A percentile compares a stretch with the other conserved stretches of the same genome.
Evolutionary conservation across 2,888 invertebrate genomes (phyloP).

Genomic region (Globia sparganii): DNA sequence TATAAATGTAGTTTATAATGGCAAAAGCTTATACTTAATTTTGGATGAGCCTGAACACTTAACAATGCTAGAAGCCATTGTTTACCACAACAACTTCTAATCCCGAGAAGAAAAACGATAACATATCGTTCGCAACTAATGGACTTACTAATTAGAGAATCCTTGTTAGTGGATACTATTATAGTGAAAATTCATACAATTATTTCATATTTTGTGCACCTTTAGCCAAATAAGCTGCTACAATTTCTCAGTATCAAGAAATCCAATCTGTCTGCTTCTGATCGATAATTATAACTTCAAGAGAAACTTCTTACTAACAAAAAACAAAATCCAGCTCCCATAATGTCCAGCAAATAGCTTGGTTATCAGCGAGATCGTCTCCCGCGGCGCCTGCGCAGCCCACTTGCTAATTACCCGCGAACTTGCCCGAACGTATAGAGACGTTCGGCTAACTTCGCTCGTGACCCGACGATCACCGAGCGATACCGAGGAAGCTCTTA

Average conservation of each 20-base stretch:
- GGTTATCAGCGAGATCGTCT: constrained; percentile 59
- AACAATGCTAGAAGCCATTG: neutral
- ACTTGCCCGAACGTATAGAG: constrained; percentile 60
- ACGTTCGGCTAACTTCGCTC: constrained; percentile 63
- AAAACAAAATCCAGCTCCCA: constrained; percentile 43
- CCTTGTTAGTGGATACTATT: too few species aligned
- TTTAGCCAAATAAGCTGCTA: neutral
- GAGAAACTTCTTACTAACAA: constrained; percentile 33
- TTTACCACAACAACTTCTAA: neutral
- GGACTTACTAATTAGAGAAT: neutral
- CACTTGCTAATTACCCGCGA: constrained; percentile 74
- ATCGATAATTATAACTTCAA: constrained; percentile 3
- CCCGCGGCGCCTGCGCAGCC: constrained; percentile 71
- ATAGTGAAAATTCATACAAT: neutral
- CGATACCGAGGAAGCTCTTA: constrained; percentile 59
- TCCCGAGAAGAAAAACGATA: neutral
- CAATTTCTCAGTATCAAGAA: neutral
- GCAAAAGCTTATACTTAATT: neutral
- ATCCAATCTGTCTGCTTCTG: neutral
- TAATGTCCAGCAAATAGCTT: constrained; percentile 61
- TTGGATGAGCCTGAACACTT: neutral
- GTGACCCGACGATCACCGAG: constrained; percentile 66
- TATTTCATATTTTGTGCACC: neutral
- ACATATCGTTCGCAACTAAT: neutral
- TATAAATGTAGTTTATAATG: neutral